Percentiles rank a stretch among this genome's conserved stretches.
Conservation (phyloP, 2,113 vertebrate species). For the Sceloporus tristichus region DNA sequence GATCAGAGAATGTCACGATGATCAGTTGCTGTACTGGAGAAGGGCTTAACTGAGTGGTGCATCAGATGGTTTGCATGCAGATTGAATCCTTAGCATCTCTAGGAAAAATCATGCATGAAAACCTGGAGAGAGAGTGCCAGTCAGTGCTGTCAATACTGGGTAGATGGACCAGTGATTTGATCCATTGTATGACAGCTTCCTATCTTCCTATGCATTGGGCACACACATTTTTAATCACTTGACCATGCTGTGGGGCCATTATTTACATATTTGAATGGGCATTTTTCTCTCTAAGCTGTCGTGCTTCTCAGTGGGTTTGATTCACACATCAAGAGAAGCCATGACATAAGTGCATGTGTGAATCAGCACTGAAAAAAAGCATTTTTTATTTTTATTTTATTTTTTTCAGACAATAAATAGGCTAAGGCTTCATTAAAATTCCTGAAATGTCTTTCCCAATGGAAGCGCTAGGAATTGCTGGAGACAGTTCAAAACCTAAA, state of each 20-base stretch:
- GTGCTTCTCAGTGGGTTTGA: background rate
- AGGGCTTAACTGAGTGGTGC: too few relatives aligned
- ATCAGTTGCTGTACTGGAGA: too few relatives aligned
- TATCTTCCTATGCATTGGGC: too few relatives aligned
- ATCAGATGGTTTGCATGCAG: too few relatives aligned
- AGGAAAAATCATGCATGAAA: too few relatives aligned
- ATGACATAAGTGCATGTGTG: background rate
- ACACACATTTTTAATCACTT: background rate
- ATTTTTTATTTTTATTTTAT: too few relatives aligned
- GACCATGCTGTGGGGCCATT: background rate
- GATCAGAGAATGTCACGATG: too few relatives aligned
- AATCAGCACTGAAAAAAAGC: background rate
- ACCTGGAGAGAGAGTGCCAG: too few relatives aligned
- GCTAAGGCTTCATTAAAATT: background rate
- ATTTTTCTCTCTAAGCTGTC: background rate
- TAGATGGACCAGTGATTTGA: too few relatives aligned
- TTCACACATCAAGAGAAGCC: background rate
- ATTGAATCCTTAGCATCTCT: too few relatives aligned
- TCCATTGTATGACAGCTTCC: too few relatives aligned
- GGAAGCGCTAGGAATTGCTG: background rate
- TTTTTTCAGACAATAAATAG: background rate
- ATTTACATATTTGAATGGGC: background rate
- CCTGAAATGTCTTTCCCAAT: background rate
- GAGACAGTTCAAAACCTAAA: background rate
- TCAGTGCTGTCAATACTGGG: too few relatives aligned